These are phyloP conservation scores for Nephrotoma guestfalica DNA, from an alignment of 2,888 invertebrate species.

Conservation along the genomic window DNA sequence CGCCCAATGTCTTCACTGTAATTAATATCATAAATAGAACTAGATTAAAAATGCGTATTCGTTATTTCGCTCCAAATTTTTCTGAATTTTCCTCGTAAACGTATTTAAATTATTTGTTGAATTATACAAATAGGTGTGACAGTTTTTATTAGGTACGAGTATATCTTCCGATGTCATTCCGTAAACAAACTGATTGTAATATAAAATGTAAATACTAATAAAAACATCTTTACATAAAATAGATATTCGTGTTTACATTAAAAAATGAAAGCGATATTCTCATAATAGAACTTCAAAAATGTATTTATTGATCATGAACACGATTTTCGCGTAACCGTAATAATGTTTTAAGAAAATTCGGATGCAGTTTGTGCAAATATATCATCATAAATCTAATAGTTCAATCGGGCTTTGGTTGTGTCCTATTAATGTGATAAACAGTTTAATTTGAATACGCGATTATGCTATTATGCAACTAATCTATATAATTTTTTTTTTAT, in stretches of 20 bases:
- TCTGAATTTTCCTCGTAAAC: too few relatives aligned
- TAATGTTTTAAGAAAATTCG: not conserved
- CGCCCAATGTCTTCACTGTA: too few relatives aligned
- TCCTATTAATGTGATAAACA: not conserved
- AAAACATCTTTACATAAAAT: not conserved
- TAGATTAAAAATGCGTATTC: too few relatives aligned
- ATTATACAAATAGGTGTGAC: too few relatives aligned
- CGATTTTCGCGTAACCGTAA: not conserved
- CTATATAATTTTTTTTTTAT: not conserved
- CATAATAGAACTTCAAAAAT: not conserved
- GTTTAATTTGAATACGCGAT: not conserved
- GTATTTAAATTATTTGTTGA: too few relatives aligned
- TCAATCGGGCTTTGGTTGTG: not conserved
- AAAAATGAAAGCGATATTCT: not conserved
- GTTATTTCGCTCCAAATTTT: too few relatives aligned
- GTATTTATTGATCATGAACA: not conserved
- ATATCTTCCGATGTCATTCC: not conserved
- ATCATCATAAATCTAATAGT: not conserved
- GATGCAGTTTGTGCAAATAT: not conserved
- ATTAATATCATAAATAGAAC: too few relatives aligned
- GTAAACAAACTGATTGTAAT: not conserved
- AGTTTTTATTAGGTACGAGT: too few relatives aligned
- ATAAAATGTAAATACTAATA: not conserved
- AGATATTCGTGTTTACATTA: not conserved
- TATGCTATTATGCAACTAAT: not conserved